phyloP scores from a whole-genome alignment of 2,113 vertebrate genomes.

The Aptenodytes forsteri region DNA sequence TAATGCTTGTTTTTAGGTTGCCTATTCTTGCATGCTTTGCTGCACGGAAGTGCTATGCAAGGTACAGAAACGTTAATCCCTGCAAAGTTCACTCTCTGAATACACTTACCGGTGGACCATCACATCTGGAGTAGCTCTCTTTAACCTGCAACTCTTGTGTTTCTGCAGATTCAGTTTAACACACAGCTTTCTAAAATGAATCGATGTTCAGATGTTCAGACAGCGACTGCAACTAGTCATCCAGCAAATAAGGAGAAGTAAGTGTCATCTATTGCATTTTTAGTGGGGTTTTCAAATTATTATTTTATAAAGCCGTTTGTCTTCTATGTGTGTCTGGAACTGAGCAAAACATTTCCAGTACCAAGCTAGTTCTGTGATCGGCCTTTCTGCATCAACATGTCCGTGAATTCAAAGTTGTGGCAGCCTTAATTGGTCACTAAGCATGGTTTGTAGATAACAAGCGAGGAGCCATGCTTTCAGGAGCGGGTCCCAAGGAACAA shows the following conservation, averaged over 20 bases:
- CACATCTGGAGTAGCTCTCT: neutral
- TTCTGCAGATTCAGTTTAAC: conserved; percentile 82
- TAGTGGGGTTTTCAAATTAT: too few relatives aligned
- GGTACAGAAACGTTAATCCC: neutral
- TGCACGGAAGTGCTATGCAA: neutral
- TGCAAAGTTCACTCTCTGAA: too few relatives aligned
- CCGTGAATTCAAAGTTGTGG: neutral
- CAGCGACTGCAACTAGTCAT: neutral
- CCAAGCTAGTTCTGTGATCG: neutral
- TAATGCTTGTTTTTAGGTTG: neutral
- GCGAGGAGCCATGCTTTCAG: neutral
- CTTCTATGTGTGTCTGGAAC: neutral
- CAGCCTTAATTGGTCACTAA: neutral
- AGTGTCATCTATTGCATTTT: neutral
- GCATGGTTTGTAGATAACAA: neutral
- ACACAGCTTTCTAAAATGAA: conserved; percentile 71
- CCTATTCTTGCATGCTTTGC: neutral
- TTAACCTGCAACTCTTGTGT: neutral
- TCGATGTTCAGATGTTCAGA: conserved; percentile 10
- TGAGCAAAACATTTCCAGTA: neutral
- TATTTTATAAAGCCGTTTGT: neutral
- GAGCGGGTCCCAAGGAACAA: neutral
- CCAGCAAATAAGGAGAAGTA: conserved; percentile 84
- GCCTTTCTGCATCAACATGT: neutral
- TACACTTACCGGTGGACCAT: accelerated